Conservation (phyloP, 2,888 invertebrate genomes). For the Drosophila maculinotata region DNA sequence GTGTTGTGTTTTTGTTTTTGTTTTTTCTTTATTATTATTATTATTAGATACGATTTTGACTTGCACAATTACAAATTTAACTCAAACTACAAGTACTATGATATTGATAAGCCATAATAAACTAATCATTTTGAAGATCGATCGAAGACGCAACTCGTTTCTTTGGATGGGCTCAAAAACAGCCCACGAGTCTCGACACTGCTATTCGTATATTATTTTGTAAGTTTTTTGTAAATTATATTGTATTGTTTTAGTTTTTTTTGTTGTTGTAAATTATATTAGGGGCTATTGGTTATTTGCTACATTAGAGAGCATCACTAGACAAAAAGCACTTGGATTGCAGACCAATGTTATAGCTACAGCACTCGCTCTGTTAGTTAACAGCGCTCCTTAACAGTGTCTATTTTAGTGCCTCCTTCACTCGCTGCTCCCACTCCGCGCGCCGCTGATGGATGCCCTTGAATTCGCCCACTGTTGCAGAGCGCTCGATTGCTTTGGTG, state of each 20-base stretch:
- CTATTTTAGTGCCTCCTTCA: conserved; percentile 87
- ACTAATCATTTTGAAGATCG: conserved; percentile 66
- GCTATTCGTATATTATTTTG: conserved; percentile 14
- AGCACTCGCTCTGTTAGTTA: conserved; percentile 8
- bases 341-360: conserved; percentile 23
- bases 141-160: conserved; percentile 49
- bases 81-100: conserved; percentile 27
- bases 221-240: neutral
- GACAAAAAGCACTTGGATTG: conserved; percentile 66
- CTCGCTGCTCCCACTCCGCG: conserved; percentile 92
- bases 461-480: conserved; percentile 85
- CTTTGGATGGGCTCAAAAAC: conserved; percentile 60
- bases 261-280: conserved; percentile 9
- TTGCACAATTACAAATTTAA: conserved; percentile 57
- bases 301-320: conserved; percentile 49
- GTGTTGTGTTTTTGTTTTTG: conserved; percentile 23
- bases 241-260: conserved; percentile 5
- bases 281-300: conserved; percentile 22
- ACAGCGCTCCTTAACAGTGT: conserved; percentile 16
- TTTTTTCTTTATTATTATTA: conserved; percentile 26
- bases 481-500: conserved; percentile 79
- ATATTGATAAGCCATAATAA: conserved; percentile 32
- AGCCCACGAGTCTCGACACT: conserved; percentile 24
- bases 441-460: conserved; percentile 91
- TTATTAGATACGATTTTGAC: conserved; percentile 46